Base-by-base conservation (phyloP, 2,797 vertebrate species). In the Hirundo rustica region DNA sequence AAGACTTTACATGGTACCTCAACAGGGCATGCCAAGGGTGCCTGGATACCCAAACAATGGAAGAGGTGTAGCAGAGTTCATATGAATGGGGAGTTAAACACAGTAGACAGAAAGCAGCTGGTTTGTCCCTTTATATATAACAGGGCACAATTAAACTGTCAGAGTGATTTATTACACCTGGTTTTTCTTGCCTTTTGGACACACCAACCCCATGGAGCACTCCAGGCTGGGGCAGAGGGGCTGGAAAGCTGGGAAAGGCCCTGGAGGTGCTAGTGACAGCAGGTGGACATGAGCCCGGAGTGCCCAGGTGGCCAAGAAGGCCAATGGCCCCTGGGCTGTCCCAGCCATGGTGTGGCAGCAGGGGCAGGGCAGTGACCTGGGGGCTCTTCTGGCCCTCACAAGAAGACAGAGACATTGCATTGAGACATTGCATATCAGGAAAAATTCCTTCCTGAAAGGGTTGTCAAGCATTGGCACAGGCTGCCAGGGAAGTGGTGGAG, bases 141-240 rank as follows among this genome's bases (percentile, higher is more conserved):
- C 5, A 72, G 4, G 42, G 20, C 6, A 53, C 23, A 85, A 3
- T 34, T 77, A 74, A 78, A 15, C 7, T 26, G 9, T 73, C 66
- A 32, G 14, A 81, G 13, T 42, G 6, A 55, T 72, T 81, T 75
- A 61, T 54, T 72, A 26, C 20, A 54, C 21, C 13, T 61, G 29
- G 10, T 2, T 66, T 76, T 88, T 57, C 18, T 16, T 82, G 30
- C 13, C 14, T 57, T 88, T n/a, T 7, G 29, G 16, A 38, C 29
- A 83, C 50, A 71, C 0, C 20, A 44, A 17, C 2, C 16, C 30
- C 27, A 27, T 70, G n/a, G 11, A 22, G 10, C 38, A 38, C n/a
- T 45, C 20, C n/a, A 58, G 38, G 10, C 16, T 57, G 7, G 13
- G 27, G n/a, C 0, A 23, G 0, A 26, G 10, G 2, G 21, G 40